Percentiles rank a stretch among this genome's conserved stretches.
Evolutionary conservation across 2,888 invertebrate genomes (phyloP).

Genomic region (Oscheius myriophilus): DNA sequence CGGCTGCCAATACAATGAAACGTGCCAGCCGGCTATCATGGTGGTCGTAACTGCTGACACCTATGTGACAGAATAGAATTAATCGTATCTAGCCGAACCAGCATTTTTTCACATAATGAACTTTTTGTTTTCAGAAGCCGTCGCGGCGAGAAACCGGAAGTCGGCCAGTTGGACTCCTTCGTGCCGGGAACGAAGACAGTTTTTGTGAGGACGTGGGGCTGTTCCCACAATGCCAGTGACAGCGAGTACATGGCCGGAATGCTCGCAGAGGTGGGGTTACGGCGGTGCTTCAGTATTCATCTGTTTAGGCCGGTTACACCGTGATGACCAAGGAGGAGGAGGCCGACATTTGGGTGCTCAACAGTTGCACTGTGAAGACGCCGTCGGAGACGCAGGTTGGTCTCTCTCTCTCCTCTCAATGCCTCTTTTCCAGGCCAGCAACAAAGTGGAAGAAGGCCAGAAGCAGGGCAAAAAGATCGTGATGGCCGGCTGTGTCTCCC

Average conservation of each 20-base stretch:
- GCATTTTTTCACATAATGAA: too few species aligned
- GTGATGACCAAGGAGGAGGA: slow-evolving; percentile 79
- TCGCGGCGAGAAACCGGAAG: slow-evolving; percentile 21
- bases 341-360: slow-evolving; percentile 93
- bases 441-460: slow-evolving; percentile 47
- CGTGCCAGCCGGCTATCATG: too few species aligned
- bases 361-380: slow-evolving; percentile 97
- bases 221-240: slow-evolving; percentile 89
- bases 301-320: slow-evolving; percentile 54
- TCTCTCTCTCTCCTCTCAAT: neutral
- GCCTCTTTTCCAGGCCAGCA: slow-evolving; percentile 37
- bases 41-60: too few species aligned
- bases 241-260: slow-evolving; percentile 99
- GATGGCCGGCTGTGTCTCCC: slow-evolving; percentile 96
- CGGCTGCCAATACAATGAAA: too few species aligned
- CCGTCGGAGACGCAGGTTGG: slow-evolving; percentile 81
- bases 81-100: too few species aligned
- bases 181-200: slow-evolving; percentile 54
- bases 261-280: slow-evolving; percentile 76
- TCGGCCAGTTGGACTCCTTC: slow-evolving; percentile 47
- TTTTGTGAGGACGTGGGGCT: slow-evolving; percentile 63
- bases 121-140: slow-evolving; percentile 24
- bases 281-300: neutral
- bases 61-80: too few species aligned
- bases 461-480: slow-evolving; percentile 77